These are phyloP conservation scores for Sphaeramia orbicularis DNA, from an alignment of 2,797 vertebrate species.

Conservation along the genomic window DNA sequence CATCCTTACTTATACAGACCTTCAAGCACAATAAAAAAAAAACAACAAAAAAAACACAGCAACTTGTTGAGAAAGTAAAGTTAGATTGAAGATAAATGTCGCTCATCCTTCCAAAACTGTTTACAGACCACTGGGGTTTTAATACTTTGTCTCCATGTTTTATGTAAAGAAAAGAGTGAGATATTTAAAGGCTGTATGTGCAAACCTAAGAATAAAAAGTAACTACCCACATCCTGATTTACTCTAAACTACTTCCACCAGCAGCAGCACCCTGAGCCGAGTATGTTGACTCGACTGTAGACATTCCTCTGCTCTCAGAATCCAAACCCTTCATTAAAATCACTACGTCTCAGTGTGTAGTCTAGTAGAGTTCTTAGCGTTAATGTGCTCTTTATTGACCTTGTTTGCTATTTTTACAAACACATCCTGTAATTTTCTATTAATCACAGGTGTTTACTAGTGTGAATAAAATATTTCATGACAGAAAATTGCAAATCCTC, in stretches of 20 bases:
- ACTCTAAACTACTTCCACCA: neutral
- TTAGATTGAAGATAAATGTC: constrained; percentile 42
- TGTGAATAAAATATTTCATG: neutral
- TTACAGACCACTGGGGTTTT: constrained; percentile 4
- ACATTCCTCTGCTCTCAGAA: no score
- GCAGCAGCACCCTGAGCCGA: neutral
- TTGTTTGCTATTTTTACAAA: no score
- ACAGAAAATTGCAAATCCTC: neutral
- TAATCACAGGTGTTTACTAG: neutral
- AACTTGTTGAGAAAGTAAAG: constrained; percentile 47
- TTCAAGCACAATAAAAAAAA: constrained; percentile 5
- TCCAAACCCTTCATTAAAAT: no score
- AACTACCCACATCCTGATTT: neutral
- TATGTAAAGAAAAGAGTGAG: constrained; percentile 4
- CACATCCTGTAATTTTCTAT: neutral
- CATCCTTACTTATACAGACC: constrained; percentile 2
- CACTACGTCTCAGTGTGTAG: no score
- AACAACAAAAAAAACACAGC: constrained; percentile 29
- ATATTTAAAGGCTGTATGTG: neutral
- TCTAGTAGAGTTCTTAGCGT: no score
- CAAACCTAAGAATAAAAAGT: constrained; percentile 5
- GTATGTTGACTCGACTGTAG: no score
- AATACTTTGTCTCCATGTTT: neutral
- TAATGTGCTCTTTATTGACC: no score
- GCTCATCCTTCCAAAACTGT: constrained; percentile 23